Conservation (phyloP, 1,140 invertebrate species). For the Calliphora vicina region DNA sequence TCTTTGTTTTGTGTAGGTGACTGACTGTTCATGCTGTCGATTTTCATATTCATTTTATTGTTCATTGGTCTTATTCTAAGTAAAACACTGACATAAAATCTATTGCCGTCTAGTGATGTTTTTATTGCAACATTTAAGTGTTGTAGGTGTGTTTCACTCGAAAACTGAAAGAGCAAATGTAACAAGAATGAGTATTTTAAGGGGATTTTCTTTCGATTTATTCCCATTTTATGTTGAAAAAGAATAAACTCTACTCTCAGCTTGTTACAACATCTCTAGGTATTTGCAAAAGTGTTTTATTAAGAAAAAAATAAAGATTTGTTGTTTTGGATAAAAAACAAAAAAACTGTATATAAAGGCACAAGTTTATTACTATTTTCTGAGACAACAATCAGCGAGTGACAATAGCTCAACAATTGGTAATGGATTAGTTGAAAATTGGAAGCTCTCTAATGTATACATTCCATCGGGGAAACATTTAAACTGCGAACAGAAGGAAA, state of each 20-base stretch:
- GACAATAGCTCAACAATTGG: constrained; percentile 5
- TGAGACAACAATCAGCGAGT: not conserved
- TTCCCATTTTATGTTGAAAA: not conserved
- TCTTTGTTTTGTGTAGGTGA: no score
- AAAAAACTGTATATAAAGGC: not conserved
- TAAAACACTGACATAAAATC: not conserved
- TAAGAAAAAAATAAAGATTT: not conserved
- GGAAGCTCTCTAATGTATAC: not conserved
- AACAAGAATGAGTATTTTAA: not conserved
- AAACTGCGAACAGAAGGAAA: not conserved
- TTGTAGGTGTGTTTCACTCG: not conserved
- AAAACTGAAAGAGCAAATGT: not conserved
- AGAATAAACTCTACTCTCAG: not conserved
- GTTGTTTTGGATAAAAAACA: not conserved
- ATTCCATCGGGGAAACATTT: no score
- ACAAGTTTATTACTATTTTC: not conserved
- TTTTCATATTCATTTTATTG: not conserved
- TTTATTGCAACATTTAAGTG: not conserved
- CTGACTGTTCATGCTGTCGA: not conserved
- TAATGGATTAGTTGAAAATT: not conserved
- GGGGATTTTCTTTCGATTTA: constrained; percentile 9
- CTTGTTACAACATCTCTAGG: not conserved
- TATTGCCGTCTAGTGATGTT: not conserved
- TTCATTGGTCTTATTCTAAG: not conserved
- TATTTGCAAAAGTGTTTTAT: not conserved